Base-by-base conservation (phyloP, 2,113 vertebrate species). In the Ciconia boyciana region DNA sequence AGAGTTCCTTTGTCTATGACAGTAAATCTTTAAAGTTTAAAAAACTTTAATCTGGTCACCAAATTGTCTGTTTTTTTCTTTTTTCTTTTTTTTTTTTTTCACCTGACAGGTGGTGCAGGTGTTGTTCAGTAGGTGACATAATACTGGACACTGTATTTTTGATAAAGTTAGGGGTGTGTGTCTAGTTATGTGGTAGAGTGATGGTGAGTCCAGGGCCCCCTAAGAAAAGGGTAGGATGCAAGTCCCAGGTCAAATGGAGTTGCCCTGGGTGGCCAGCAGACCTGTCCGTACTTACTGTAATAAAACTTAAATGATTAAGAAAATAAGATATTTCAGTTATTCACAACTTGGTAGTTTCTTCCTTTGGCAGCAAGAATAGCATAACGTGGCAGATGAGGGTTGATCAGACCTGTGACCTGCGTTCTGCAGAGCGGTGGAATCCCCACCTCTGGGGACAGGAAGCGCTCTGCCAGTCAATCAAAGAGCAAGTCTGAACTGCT, bases 271-370 rank as follows among this genome's bases (percentile, higher is more conserved):
- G 7, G 41, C 41, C 44, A 69, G 58, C 32, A 57, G 14, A 61
- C 0, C 1, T 32, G 10, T 24, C 39, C 5, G 0, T 65, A 9
- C 29, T 55, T 64, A 16, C 0, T 65, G 24, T 57, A 46, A 16
- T 61, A 48, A 79, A 77, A 60, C 14, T 55, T 7, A 68, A 62
- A 18, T 31, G 4, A 43, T 60, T 21, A 57, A 18, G 16, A 76
- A 64, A 71, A 57, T 11, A 48, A 29, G 24, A 10, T 85, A 7
- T 29, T 87, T 79, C 16, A 66, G 14, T 51, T 83, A 19, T 14
- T 66, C 21, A 29, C 25, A 20, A 4, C 44, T 78, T 14, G 34
- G 24, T 57, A 34, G 20, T 55, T 48, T 60, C 32, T 70, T 49
- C 43, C 20, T 57, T 44, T 68, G 58, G 34, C 20, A 17, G 43